Percentiles rank a stretch among this genome's conserved stretches.
phyloP scores from a whole-genome alignment of 1,140 invertebrate species.

The Cyclina sinensis region DNA sequence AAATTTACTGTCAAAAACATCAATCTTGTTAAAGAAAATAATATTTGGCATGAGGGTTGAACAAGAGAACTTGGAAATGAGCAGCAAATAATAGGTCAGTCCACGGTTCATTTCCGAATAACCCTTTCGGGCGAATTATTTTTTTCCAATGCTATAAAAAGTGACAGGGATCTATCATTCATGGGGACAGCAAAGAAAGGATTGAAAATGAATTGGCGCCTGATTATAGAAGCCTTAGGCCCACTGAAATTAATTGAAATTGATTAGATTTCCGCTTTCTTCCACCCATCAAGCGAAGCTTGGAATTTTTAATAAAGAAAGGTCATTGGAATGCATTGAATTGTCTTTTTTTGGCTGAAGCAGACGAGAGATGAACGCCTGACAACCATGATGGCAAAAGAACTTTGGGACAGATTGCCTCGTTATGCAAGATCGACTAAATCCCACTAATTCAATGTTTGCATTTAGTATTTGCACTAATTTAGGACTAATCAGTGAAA shows the following conservation, averaged over 20 bases:
- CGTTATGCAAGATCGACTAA: conserved; percentile 60
- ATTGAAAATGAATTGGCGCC: conserved; percentile 58
- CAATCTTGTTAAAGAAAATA: conserved; percentile 28
- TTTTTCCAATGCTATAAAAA: conserved; percentile 30
- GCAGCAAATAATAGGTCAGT: conserved; percentile 12
- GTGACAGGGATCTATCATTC: conserved; percentile 59
- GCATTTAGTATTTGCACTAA: conserved; percentile 59
- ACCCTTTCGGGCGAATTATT: conserved; percentile 51
- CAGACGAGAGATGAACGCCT: conserved; percentile 8
- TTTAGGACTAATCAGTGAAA: conserved; percentile 54
- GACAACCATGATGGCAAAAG: conserved; percentile 21
- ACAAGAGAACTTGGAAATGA: conserved; percentile 1
- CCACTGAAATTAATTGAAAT: conserved; percentile 66
- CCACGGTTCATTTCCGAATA: conserved; percentile 46
- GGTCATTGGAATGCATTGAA: conserved; percentile 63
- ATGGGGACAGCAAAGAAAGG: conserved; percentile 34
- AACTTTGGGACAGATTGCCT: conserved; percentile 60
- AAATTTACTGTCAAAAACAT: conserved; percentile 21
- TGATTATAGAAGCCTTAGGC: conserved; percentile 56
- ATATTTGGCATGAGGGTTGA: not conserved
- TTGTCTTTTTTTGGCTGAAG: conserved; percentile 48
- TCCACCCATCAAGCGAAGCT: conserved; percentile 50
- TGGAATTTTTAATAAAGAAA: conserved; percentile 55
- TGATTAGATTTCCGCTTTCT: conserved; percentile 62
- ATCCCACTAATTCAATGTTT: conserved; percentile 61